A percentile compares a stretch with the other conserved stretches of the same genome.
phyloP scores from a whole-genome alignment of 2,113 vertebrate genomes.

The Bufo gargarizans region DNA sequence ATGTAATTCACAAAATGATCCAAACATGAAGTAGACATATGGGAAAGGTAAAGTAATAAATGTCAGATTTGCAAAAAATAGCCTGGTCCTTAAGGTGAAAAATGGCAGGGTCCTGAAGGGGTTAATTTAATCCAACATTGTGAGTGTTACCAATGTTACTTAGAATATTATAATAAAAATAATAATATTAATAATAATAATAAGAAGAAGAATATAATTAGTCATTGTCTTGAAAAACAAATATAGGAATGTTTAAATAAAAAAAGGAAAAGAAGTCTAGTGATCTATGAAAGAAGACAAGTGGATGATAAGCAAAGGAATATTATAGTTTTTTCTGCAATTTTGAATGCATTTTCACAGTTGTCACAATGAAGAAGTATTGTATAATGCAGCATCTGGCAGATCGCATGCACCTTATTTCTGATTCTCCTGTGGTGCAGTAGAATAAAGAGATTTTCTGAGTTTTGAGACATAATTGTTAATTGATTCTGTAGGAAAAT shows the following conservation, averaged over 20 bases:
- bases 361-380: not conserved
- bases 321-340: not conserved
- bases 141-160: no score
- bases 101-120: no score
- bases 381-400: not conserved
- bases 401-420: not conserved
- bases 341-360: not conserved
- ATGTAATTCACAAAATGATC: no score
- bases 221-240: no score
- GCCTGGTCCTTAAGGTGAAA: no score
- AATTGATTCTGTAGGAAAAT: conserved; percentile 37
- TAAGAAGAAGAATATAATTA: no score
- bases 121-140: no score
- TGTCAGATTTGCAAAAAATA: no score
- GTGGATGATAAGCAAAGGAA: not conserved
- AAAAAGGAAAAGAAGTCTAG: not conserved
- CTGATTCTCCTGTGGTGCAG: conserved; percentile 3
- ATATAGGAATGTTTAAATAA: not conserved
- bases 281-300: not conserved
- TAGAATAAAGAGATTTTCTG: conserved; percentile 11
- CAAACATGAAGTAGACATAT: no score
- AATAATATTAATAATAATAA: no score
- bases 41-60: no score
- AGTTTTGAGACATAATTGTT: conserved; percentile 41
- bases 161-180: no score